Evolutionary conservation across 2,888 invertebrate genomes (phyloP).

Genomic region (Lithophane socia): DNA sequence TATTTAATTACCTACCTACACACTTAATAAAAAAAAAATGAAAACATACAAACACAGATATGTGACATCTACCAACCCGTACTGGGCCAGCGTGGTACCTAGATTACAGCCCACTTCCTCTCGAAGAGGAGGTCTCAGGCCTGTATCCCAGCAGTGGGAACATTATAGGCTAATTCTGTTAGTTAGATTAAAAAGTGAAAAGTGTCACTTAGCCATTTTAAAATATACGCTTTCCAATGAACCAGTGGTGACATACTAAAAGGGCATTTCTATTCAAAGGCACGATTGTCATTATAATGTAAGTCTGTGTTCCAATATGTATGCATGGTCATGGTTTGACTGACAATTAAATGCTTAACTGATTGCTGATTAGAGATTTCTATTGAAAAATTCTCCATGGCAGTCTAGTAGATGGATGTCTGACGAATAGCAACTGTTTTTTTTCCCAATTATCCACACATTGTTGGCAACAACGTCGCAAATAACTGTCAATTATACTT

Average conservation of each 20-base stretch:
- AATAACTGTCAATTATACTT: too few relatives aligned
- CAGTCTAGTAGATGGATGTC: neutral
- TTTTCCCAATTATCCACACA: neutral
- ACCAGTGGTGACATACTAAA: constrained; percentile 31
- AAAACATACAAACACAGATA: too few relatives aligned
- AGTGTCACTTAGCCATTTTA: neutral
- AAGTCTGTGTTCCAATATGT: neutral
- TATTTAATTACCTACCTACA: too few relatives aligned
- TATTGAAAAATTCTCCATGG: neutral
- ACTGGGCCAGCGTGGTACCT: too few relatives aligned
- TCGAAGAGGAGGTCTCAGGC: too few relatives aligned
- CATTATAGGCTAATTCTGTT: too few relatives aligned
- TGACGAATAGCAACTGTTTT: neutral
- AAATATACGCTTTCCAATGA: constrained; percentile 39
- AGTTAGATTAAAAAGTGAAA: constrained; percentile 28
- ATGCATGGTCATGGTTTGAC: constrained; percentile 17
- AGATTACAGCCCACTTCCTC: too few relatives aligned
- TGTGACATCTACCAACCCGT: too few relatives aligned
- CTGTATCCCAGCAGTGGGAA: too few relatives aligned
- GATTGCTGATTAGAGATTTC: neutral
- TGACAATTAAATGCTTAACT: constrained; percentile 18
- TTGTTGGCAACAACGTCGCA: too few relatives aligned
- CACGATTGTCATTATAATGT: constrained; percentile 21
- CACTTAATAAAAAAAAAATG: too few relatives aligned
- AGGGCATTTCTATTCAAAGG: constrained; percentile 23